Evolutionary conservation across 2,113 vertebrate genomes (phyloP).

Genomic region (Sprattus sprattus): DNA sequence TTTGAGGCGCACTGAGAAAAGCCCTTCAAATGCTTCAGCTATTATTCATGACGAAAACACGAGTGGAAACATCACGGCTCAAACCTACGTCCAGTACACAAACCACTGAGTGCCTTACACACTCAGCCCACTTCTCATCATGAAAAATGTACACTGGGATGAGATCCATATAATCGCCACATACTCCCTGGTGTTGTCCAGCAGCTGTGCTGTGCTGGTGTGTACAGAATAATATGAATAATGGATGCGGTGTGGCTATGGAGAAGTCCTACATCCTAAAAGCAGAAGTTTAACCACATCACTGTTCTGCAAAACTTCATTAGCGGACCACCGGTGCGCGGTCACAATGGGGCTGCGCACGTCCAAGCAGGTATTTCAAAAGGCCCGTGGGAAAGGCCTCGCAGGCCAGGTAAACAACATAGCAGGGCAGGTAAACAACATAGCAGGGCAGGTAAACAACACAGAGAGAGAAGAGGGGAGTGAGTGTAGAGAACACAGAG

Average conservation of each 20-base stretch:
- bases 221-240: background rate
- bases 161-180: background rate
- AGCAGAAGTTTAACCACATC: conserved; percentile 13
- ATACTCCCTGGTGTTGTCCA: background rate
- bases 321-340: background rate
- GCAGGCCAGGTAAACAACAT: no score
- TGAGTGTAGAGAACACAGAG: background rate
- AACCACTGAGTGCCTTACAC: background rate
- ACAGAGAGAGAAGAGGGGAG: background rate
- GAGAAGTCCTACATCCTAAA: background rate
- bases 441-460: background rate
- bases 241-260: background rate
- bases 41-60: background rate
- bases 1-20: background rate
- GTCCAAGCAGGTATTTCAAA: background rate
- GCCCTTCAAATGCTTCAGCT: background rate
- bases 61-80: background rate
- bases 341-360: background rate
- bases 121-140: background rate
- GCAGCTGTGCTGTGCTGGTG: background rate
- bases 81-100: background rate
- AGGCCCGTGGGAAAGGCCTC: background rate
- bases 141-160: background rate
- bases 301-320: background rate
- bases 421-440: no score